A percentile compares a stretch with the other conserved stretches of the same genome.
phyloP scores from a whole-genome alignment of 2,797 vertebrate genomes.

The Pangasius macronema region DNA sequence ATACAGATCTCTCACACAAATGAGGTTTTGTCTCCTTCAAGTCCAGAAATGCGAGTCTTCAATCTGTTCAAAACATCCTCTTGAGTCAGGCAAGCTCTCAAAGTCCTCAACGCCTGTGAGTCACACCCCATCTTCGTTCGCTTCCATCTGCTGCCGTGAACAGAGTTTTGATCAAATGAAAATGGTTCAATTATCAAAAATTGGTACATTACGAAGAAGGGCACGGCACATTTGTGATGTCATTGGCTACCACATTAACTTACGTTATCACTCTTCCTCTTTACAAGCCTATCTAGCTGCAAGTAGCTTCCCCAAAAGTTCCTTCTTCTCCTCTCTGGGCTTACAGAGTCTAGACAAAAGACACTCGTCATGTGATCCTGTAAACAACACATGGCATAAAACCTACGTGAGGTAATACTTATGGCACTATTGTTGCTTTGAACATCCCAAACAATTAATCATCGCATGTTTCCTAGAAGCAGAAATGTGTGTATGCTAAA shows the following conservation, averaged over 20 bases:
- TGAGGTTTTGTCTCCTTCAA: background rate
- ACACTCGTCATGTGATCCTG: background rate
- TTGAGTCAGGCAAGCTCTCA: background rate
- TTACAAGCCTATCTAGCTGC: background rate
- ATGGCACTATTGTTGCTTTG: background rate
- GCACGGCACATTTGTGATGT: background rate
- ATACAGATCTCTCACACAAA: background rate
- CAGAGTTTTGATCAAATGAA: background rate
- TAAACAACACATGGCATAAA: background rate
- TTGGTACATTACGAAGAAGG: background rate
- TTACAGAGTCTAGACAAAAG: background rate
- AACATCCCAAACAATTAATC: background rate
- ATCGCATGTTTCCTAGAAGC: background rate
- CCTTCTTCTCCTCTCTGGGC: background rate
- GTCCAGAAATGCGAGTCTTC: background rate
- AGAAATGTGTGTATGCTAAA: background rate
- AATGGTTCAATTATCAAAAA: background rate
- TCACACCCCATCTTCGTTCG: background rate
- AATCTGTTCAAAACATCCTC: background rate
- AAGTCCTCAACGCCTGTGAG: background rate
- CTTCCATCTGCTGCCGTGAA: background rate
- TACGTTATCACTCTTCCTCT: background rate
- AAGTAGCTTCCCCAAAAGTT: background rate
- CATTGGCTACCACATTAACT: background rate
- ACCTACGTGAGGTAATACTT: background rate